phyloP scores from a whole-genome alignment of 2,888 invertebrate species.

The Cantharis rustica region DNA sequence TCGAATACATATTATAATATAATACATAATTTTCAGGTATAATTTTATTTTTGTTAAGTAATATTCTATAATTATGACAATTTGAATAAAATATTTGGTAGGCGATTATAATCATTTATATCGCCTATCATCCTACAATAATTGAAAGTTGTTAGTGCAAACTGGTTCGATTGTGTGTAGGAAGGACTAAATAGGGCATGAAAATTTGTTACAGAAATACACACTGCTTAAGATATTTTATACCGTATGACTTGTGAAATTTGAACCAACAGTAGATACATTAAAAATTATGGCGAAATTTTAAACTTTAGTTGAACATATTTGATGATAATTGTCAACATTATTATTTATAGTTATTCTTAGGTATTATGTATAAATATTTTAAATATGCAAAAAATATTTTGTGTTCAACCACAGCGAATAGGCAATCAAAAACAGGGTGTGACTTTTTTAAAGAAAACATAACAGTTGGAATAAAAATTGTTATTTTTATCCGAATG shows the following conservation, averaged over 20 bases:
- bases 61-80: background rate
- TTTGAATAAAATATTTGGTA: background rate
- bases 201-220: constrained; percentile 15
- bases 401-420: too few relatives aligned
- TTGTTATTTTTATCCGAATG: too few relatives aligned
- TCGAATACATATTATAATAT: too few relatives aligned
- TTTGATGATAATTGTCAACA: too few relatives aligned
- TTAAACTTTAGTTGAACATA: background rate
- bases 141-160: constrained; percentile 34
- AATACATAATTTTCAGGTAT: background rate
- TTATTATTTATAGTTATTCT: too few relatives aligned
- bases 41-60: background rate
- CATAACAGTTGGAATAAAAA: too few relatives aligned
- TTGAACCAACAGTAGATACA: background rate
- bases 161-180: constrained; percentile 31
- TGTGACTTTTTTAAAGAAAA: too few relatives aligned
- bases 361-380: too few relatives aligned
- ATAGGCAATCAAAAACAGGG: too few relatives aligned
- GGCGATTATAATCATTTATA: background rate
- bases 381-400: too few relatives aligned
- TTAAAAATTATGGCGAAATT: background rate
- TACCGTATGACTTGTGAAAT: background rate
- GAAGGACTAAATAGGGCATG: constrained; percentile 39
- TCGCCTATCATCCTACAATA: constrained; percentile 34
- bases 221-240: background rate